Conservation (phyloP, 1,140 invertebrate species). For the Asbolus verrucosus region DNA sequence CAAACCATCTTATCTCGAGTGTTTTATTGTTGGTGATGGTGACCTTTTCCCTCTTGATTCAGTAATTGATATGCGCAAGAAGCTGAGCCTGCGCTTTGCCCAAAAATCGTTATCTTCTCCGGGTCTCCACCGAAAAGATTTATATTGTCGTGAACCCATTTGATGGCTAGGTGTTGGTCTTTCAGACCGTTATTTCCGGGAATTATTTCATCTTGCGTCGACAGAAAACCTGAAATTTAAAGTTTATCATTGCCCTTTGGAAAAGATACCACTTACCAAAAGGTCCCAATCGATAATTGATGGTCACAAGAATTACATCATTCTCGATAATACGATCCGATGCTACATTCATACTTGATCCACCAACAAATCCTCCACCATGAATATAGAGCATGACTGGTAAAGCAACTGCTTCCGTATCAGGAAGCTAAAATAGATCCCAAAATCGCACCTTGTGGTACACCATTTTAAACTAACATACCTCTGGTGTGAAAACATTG, state of each 20-base stretch:
- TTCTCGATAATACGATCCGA: slow-evolving; percentile 69
- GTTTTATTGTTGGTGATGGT: not conserved
- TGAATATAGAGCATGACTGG: slow-evolving; percentile 78
- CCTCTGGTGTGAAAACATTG: slow-evolving; percentile 47
- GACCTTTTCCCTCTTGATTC: slow-evolving; percentile 10
- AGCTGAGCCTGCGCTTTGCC: slow-evolving; percentile 67
- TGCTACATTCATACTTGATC: slow-evolving; percentile 64
- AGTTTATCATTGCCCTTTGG: not conserved
- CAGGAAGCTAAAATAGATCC: slow-evolving; percentile 14
- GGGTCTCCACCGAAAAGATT: slow-evolving; percentile 66
- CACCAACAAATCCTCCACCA: slow-evolving; percentile 74
- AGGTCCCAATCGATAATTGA: slow-evolving; percentile 69
- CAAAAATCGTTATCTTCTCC: slow-evolving; percentile 67
- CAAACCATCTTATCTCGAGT: not conserved
- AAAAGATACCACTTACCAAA: slow-evolving; percentile 44
- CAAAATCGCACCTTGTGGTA: no score
- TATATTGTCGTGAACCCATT: slow-evolving; percentile 68
- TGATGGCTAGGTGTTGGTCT: slow-evolving; percentile 58
- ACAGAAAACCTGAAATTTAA: slow-evolving; percentile 40
- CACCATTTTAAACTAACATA: slow-evolving; percentile 1
- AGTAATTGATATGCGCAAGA: slow-evolving; percentile 63
- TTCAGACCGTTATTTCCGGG: slow-evolving; percentile 48
- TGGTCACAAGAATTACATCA: slow-evolving; percentile 70
- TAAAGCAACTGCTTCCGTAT: not conserved
- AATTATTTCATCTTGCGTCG: slow-evolving; percentile 36